Evolutionary conservation across 2,888 invertebrate species (phyloP).

Genomic region (Ceratothoa steindachneri): DNA sequence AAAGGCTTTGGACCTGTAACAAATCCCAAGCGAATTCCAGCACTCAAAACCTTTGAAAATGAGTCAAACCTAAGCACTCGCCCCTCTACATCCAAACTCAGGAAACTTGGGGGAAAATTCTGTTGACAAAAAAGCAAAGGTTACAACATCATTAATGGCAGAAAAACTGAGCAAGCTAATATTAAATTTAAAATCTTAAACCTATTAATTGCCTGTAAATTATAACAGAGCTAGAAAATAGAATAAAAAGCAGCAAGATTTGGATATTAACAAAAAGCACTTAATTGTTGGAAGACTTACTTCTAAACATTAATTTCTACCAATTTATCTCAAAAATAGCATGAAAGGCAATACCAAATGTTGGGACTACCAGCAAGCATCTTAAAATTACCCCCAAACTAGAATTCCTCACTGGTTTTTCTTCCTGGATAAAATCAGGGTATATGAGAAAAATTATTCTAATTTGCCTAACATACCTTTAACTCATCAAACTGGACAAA

Average conservation of each 20-base stretch:
- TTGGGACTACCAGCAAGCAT: no score
- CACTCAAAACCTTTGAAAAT: conserved; percentile 68
- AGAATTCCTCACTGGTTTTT: no score
- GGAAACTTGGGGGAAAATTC: conserved; percentile 60
- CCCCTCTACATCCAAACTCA: conserved; percentile 70
- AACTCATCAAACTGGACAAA: conserved; percentile 64
- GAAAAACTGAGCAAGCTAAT: background rate
- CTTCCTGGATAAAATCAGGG: no score
- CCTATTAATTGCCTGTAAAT: background rate
- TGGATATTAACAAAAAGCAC: background rate
- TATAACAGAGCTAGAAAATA: background rate
- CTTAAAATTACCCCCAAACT: no score
- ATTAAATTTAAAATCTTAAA: no score
- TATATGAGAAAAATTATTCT: no score
- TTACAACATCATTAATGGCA: background rate
- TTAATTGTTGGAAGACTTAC: no score
- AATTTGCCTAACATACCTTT: conserved; percentile 55
- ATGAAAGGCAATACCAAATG: no score
- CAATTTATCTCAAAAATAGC: no score
- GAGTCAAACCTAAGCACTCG: conserved; percentile 73
- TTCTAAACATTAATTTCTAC: no score
- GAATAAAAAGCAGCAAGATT: no score
- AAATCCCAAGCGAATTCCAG: conserved; percentile 69
- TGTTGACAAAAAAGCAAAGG: conserved; percentile 4
- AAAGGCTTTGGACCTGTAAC: conserved; percentile 67